Conservation (phyloP, 2,888 invertebrate genomes). For the Hyles lineata region DNA sequence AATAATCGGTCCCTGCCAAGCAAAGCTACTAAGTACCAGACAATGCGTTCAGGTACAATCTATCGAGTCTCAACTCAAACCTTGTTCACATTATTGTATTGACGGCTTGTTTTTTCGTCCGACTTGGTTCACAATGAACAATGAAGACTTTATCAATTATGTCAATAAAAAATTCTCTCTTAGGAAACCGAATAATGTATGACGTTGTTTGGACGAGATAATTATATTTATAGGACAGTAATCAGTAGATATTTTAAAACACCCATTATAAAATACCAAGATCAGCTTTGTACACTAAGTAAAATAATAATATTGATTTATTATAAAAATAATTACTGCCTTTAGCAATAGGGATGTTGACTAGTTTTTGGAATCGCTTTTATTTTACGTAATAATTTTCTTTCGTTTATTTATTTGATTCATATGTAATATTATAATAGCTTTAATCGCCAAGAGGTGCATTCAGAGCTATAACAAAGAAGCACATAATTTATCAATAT, state of each 20-base stretch:
- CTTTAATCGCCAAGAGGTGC: not conserved
- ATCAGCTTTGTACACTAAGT: too few relatives aligned
- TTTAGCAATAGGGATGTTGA: too few relatives aligned
- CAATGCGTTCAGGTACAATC: constrained; percentile 13
- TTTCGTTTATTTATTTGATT: not conserved
- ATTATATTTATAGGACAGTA: not conserved
- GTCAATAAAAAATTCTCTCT: not conserved
- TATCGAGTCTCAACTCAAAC: constrained; percentile 6
- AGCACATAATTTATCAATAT: not conserved
- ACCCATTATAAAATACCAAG: too few relatives aligned
- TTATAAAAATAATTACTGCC: too few relatives aligned
- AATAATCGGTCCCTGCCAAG: constrained; percentile 11
- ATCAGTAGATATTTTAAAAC: not conserved
- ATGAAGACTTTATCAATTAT: not conserved
- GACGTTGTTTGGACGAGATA: not conserved
- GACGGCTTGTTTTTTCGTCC: not conserved
- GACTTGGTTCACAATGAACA: not conserved
- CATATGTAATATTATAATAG: too few relatives aligned
- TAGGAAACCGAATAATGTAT: not conserved
- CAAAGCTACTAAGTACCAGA: not conserved
- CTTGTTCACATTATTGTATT: not conserved
- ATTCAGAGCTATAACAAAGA: not conserved
- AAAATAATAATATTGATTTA: too few relatives aligned
- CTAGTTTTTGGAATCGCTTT: too few relatives aligned
- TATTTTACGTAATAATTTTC: too few relatives aligned